Conservation (phyloP, 2,888 invertebrate species). For the Ophonus ardosiacus region DNA sequence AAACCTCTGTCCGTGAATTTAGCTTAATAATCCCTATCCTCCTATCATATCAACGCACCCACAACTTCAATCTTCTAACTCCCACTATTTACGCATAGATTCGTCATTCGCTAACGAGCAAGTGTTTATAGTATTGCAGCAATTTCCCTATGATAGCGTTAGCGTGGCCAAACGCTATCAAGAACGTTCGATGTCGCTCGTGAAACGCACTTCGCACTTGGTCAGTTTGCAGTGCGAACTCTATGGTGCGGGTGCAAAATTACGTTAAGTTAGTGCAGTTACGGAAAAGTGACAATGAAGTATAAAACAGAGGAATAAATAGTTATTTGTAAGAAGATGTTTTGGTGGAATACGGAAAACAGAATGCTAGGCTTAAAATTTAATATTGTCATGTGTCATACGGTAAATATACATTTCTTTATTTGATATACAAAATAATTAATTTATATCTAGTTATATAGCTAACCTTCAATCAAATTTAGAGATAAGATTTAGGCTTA, state of each 20-base stretch:
- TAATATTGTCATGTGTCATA: too few relatives aligned
- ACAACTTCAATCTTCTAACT: neutral
- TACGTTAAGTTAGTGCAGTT: neutral
- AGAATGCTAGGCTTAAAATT: too few relatives aligned
- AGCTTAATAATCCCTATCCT: neutral
- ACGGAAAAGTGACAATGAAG: neutral
- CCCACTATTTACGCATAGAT: neutral
- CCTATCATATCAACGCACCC: neutral
- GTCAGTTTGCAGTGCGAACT: neutral
- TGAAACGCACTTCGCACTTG: neutral
- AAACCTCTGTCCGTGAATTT: neutral
- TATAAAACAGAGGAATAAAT: neutral
- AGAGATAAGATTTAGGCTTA: too few relatives aligned
- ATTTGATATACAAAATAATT: too few relatives aligned
- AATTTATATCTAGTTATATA: too few relatives aligned
- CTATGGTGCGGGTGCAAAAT: conserved; percentile 1
- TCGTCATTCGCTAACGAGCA: neutral
- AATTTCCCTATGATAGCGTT: conserved; percentile 60
- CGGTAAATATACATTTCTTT: too few relatives aligned
- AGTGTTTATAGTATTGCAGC: neutral
- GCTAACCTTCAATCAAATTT: too few relatives aligned
- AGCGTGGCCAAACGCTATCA: conserved; percentile 54
- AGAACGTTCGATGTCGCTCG: conserved; percentile 20
- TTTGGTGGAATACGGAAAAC: neutral
- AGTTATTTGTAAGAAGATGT: neutral